Evolutionary conservation across 2,113 vertebrate genomes (phyloP).

Genomic region (Albula goreensis): DNA sequence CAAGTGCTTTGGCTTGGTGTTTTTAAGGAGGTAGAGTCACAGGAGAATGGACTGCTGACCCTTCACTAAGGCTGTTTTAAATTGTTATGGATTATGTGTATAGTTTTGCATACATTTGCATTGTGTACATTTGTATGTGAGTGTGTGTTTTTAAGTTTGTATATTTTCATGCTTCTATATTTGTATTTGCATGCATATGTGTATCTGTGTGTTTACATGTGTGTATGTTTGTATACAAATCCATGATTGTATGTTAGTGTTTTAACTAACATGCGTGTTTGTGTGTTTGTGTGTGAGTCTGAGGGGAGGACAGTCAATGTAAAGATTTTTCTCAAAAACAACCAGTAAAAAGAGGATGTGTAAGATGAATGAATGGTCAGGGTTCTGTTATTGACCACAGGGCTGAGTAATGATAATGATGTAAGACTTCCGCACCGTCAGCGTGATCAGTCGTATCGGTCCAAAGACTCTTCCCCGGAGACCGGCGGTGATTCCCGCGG

Average conservation of each 20-base stretch:
- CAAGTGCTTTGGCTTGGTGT: too few species aligned
- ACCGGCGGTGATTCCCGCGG: neutral
- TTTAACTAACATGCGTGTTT: too few species aligned
- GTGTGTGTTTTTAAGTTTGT: neutral
- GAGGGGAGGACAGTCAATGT: too few species aligned
- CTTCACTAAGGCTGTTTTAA: neutral
- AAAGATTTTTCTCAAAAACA: too few species aligned
- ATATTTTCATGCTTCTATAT: too few species aligned
- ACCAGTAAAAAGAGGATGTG: too few species aligned
- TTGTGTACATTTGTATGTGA: neutral
- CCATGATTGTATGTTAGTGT: too few species aligned
- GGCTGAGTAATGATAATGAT: neutral
- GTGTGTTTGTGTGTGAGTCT: neutral
- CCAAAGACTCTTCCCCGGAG: neutral
- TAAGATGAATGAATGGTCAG: neutral
- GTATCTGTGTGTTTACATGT: neutral
- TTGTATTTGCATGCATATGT: too few species aligned
- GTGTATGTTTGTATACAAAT: too few species aligned
- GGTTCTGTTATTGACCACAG: neutral
- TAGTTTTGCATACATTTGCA: neutral
- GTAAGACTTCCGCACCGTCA: neutral
- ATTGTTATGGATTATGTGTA: too few species aligned
- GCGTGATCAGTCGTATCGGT: neutral
- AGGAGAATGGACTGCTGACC: neutral
- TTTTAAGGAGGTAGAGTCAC: too few species aligned